Conservation (phyloP, 2,888 invertebrate genomes). For the Phrixothrix hirtus region DNA sequence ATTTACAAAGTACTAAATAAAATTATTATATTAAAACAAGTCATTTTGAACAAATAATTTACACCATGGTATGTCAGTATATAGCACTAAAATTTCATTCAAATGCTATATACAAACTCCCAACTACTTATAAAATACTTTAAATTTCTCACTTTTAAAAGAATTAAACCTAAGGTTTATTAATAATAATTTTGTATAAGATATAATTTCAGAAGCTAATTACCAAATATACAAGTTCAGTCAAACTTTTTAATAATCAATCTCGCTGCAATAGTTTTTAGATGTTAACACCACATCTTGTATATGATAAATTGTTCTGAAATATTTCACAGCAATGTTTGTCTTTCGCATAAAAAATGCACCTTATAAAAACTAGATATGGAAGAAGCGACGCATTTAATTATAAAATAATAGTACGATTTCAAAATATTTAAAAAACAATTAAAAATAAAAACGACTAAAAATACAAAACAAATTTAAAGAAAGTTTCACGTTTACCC, state of each 20-base stretch:
- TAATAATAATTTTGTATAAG: conserved; percentile 24
- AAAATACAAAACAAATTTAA: conserved; percentile 8
- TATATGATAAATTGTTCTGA: conserved; percentile 16
- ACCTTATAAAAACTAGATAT: conserved; percentile 21
- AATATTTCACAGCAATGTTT: conserved; percentile 30
- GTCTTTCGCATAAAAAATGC: conserved; percentile 29
- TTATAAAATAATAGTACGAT: conserved; percentile 3
- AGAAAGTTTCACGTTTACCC: not conserved
- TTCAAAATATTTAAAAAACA: conserved; percentile 5
- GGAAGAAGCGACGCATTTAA: conserved; percentile 8
- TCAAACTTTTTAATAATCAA: not conserved
- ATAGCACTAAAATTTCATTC: conserved; percentile 15
- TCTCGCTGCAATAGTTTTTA: not conserved
- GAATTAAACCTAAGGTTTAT: conserved; percentile 28
- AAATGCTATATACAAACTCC: conserved; percentile 13
- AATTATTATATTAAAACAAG: conserved; percentile 31
- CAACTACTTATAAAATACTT: conserved; percentile 23
- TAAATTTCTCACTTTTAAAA: conserved; percentile 31
- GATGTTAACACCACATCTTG: conserved; percentile 1
- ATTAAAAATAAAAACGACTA: conserved; percentile 9
- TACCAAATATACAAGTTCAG: conserved; percentile 5
- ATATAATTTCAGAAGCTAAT: conserved; percentile 19
- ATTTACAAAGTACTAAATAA: conserved; percentile 17
- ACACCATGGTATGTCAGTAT: conserved; percentile 25
- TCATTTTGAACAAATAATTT: conserved; percentile 30